These are phyloP conservation scores for Lacerta bilineata DNA, from an alignment of 2,797 vertebrate species.

Conservation along the genomic window DNA sequence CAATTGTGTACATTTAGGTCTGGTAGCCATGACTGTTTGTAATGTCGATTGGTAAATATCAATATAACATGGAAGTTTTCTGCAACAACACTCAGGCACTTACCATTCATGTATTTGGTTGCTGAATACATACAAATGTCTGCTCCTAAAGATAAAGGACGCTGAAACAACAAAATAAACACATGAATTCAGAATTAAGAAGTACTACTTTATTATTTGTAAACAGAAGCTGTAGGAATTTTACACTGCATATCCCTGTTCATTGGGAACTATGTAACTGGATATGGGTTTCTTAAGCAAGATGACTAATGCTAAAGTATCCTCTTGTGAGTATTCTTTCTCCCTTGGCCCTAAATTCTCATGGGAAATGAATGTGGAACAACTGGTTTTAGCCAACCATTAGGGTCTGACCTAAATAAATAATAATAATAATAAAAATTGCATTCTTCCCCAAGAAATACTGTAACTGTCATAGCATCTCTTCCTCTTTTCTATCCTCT, in stretches of 20 bases:
- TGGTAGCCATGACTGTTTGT: background rate
- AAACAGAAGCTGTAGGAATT: background rate
- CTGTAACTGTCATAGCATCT: background rate
- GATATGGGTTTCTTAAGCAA: too few relatives aligned
- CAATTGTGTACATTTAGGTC: background rate
- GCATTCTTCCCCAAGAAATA: background rate
- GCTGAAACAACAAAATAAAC: conserved; percentile 78
- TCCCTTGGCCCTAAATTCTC: background rate
- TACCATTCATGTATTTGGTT: conserved; percentile 94
- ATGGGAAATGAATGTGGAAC: background rate
- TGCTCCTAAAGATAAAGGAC: conserved; percentile 92
- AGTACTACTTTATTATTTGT: background rate
- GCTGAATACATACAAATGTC: conserved; percentile 95
- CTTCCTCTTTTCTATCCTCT: background rate
- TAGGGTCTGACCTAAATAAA: background rate
- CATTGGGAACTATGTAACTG: background rate
- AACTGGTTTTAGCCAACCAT: too few relatives aligned
- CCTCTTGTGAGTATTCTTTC: background rate
- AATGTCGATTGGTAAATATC: background rate
- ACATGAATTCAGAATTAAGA: background rate
- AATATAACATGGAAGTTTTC: background rate
- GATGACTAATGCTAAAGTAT: too few relatives aligned
- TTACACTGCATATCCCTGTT: background rate
- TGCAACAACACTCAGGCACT: conserved; percentile 25
- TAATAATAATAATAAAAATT: too few relatives aligned